These are phyloP conservation scores for Hedychridium roseum DNA, from an alignment of 2,888 invertebrate genomes.

Conservation along the genomic window DNA sequence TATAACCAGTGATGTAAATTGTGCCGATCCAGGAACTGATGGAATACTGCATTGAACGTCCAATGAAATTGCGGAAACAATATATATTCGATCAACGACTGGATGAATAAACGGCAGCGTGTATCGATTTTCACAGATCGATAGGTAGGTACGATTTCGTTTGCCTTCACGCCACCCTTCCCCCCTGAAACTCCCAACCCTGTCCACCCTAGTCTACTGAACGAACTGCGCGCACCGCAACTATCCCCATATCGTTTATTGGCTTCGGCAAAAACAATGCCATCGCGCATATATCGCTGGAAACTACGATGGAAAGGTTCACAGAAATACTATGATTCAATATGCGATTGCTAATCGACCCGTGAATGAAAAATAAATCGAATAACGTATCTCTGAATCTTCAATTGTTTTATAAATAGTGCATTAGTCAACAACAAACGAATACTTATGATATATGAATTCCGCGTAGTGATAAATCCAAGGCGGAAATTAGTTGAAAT, in stretches of 20 bases:
- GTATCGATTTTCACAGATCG: conserved; percentile 42
- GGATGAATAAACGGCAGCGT: conserved; percentile 39
- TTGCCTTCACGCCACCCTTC: conserved; percentile 30
- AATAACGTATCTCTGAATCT: no score
- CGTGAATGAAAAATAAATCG: no score
- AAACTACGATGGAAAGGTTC: conserved; percentile 31
- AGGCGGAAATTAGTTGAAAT: no score
- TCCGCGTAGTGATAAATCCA: no score
- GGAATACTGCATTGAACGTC: conserved; percentile 40
- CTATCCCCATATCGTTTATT: conserved; percentile 45
- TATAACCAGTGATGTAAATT: conserved; percentile 36
- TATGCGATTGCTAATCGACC: conserved; percentile 26
- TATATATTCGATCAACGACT: conserved; percentile 41
- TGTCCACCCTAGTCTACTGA: neutral
- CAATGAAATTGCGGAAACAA: conserved; percentile 46
- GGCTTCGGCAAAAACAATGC: conserved; percentile 49
- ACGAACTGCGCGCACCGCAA: no score
- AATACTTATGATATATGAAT: no score
- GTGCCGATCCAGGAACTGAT: conserved; percentile 26
- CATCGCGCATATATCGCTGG: conserved; percentile 32
- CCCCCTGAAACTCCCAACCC: neutral
- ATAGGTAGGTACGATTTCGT: conserved; percentile 34
- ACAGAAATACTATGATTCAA: conserved; percentile 22
- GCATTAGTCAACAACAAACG: no score
- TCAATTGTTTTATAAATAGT: no score